Evolutionary conservation across 1,140 invertebrate species (phyloP), one percentile per base, ranked within the genome.

Genomic region (Heliconius hewitsoni): DNA sequence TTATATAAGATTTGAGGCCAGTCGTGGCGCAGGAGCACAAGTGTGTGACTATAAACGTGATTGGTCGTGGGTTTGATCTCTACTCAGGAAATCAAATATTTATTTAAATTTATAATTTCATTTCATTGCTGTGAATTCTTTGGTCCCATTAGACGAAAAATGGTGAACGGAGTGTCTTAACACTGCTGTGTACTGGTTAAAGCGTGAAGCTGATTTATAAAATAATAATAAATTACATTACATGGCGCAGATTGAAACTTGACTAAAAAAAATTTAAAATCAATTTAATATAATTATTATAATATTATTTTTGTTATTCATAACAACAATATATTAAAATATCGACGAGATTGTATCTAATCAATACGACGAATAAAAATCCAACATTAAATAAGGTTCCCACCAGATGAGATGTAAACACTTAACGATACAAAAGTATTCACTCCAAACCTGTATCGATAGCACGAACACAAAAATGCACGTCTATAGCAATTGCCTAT

Each of bases 361-460:
- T 78, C 77, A 78, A 70, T 72, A 73, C 71, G 73, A 50, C 52
- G 74, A 18, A 72, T 50, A 76, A 55, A 79, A 83, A 79, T 83
- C 77, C 77, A 71, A 79, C 60, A 76, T 80, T 78, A 83, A 37
- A 83, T 73, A 78, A 78, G 42, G 75, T 83, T 76, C 78, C 80
- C 77, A 79, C 77, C 39, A 74, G 39, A 78, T 73, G 72, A 77
- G 55, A 60, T 78, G 73, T 72, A 66, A 74, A 73, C 42, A 73
- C 55, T 74, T 50, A 74, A 74, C 71, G 71, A 78, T 74, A 78
- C 27, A 74, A 78, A 74, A 78, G 77, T 74, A 74, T 78, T 78
- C 77, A 78, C 72, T 73, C 37, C 66, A 78, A 74, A 78, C 77
- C 77, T 78, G 77, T 78, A 78, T 72, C 66, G 55, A 72, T 66